Percentiles rank a stretch among this genome's conserved stretches.
Conservation (phyloP, 2,888 invertebrate species). For the Campaea margaritaria region DNA sequence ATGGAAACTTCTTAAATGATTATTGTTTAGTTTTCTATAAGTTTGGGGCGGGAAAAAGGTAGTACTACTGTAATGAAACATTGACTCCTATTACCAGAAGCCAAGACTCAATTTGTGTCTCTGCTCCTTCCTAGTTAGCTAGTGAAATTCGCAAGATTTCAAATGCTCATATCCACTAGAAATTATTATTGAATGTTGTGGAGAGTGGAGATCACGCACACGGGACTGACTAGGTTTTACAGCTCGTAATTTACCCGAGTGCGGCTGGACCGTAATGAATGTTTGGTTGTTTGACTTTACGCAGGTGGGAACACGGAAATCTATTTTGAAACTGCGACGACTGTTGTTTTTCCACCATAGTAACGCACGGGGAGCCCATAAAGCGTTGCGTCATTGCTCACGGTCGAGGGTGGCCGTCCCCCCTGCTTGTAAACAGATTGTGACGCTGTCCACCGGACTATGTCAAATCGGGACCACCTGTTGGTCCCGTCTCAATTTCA, state of each 20-base stretch:
- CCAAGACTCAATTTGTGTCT: no score
- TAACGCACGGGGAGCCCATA: constrained; percentile 76
- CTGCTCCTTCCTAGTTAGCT: no score
- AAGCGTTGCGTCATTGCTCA: constrained; percentile 78
- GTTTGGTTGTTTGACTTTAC: constrained; percentile 60
- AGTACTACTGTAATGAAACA: no score
- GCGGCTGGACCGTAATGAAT: constrained; percentile 55
- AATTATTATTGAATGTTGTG: constrained; percentile 37
- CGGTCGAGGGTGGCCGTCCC: constrained; percentile 61
- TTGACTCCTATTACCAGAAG: no score
- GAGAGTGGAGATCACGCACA: constrained; percentile 29
- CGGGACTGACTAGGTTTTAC: constrained; percentile 46
- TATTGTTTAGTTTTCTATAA: no score
- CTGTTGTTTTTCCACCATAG: constrained; percentile 81
- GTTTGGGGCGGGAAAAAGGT: no score
- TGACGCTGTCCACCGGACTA: constrained; percentile 75
- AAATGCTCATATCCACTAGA: constrained; percentile 33
- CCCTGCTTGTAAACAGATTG: constrained; percentile 82
- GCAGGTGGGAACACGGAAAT: constrained; percentile 74
- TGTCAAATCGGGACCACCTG: constrained; percentile 78
- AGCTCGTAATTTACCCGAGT: constrained; percentile 50
- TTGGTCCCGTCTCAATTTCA: constrained; percentile 58
- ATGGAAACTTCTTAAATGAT: no score
- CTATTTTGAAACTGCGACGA: constrained; percentile 72
- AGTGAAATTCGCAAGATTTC: constrained; percentile 41